Evolutionary conservation across 2,113 vertebrate species (phyloP), one percentile per base, ranked within the genome.

Genomic region (Lucifuga dentata): DNA sequence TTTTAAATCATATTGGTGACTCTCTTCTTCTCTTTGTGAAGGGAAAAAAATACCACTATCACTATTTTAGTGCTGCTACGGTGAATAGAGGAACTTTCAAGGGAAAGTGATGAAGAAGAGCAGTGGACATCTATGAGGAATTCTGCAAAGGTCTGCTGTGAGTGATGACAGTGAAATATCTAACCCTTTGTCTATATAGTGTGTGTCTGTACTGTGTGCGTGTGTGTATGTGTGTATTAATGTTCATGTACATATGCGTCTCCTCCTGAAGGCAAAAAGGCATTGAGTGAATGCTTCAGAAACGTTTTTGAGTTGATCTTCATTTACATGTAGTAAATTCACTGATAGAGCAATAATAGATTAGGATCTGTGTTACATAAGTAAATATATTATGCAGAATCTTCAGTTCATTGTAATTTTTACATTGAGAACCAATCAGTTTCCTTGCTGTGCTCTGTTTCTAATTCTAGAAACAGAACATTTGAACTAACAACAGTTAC

Each of bases 291-390:
- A 39, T 21, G 15, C 35, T 44, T 10, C 19, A 41, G n/a, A 55
- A 50, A 40, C 11, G 3, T 46, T 65, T 67, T 26, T 41, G 15
- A 66, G 36, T 49, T 60, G 36, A 76, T 23, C 57, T 67, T 67
- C 6, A 26, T 85, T 88, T 73, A 56, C 23, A 0, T 87, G 57
- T 50, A 82, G 56, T 38, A 33, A 6, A 2, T 50, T 60, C 73
- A 58, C 65, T 55, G 63, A 80, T 86, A 84, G 73, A 90, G 85
- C 89, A 90, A 91, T 90, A 90, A 84, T 80, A 72, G 65, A 80
- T 66, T 73, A 80, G 43, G 24, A 64, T 67, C 24, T 60, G 13
- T 45, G 9, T 62, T 72, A 39, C 66, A 68, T 21, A 51, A 33
- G 55, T 48, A 69, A 13, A 61, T 57, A 41, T 11, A 53, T 44